These are phyloP conservation scores for Benitochromis conjunctus DNA, from an alignment of 2,113 vertebrate genomes.

Conservation along the genomic window DNA sequence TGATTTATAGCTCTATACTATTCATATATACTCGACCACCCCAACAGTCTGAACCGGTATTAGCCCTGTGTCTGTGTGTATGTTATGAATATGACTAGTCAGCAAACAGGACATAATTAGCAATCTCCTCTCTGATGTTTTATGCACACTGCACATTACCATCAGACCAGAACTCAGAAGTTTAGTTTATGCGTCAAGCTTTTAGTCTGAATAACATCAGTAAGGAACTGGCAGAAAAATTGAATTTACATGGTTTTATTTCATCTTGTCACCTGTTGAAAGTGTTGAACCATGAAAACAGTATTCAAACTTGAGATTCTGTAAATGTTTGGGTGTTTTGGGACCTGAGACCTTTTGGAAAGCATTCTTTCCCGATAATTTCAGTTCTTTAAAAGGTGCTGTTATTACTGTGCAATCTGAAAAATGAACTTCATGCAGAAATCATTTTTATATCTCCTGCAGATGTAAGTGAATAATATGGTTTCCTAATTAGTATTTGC, in stretches of 20 bases:
- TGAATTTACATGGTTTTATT: not conserved
- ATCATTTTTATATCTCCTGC: not conserved
- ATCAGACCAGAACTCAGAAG: not conserved
- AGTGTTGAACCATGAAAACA: not conserved
- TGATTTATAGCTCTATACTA: not conserved
- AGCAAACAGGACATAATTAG: not conserved
- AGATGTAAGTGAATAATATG: not conserved
- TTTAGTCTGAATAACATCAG: not conserved
- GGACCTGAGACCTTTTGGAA: not conserved
- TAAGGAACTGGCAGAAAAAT: not conserved
- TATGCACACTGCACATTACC: not conserved
- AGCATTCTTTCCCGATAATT: not conserved
- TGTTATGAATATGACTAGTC: not conserved
- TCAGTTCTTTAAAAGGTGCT: not conserved
- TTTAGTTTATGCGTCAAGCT: not conserved
- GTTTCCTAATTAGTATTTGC: not conserved
- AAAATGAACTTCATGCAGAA: not conserved
- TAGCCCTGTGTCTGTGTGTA: not conserved
- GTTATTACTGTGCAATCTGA: not conserved
- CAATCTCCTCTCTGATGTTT: not conserved
- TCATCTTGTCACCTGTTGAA: not conserved
- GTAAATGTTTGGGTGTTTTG: not conserved
- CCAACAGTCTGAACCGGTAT: not conserved
- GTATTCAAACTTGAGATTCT: not conserved
- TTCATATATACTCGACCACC: not conserved